A percentile compares a stretch with the other conserved stretches of the same genome.
Evolutionary conservation across 2,888 invertebrate genomes (phyloP).

Genomic region (Pomacea canaliculata): DNA sequence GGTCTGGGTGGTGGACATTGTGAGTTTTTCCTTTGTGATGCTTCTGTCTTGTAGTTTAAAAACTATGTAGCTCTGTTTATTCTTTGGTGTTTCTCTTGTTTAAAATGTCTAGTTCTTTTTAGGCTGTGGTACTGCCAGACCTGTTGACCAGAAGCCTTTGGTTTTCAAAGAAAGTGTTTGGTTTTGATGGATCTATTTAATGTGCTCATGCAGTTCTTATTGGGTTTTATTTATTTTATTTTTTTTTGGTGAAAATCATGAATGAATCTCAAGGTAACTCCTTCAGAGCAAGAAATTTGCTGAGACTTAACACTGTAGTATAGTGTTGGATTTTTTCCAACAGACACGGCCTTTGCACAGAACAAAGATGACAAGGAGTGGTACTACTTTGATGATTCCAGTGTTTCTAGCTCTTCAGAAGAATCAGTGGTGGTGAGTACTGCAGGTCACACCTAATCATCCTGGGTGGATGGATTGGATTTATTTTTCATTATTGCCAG

Average conservation of each 20-base stretch:
- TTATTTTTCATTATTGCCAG: too few relatives aligned
- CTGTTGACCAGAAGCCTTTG: too few relatives aligned
- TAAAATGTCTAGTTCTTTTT: too few relatives aligned
- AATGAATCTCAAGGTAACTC: too few relatives aligned
- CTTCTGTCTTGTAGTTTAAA: not conserved
- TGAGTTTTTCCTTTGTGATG: conserved; percentile 47
- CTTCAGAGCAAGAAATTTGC: too few relatives aligned
- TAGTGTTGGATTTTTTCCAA: conserved; percentile 23
- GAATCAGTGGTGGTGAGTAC: conserved; percentile 70
- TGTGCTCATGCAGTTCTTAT: too few relatives aligned
- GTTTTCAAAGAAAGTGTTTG: too few relatives aligned
- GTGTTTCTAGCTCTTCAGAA: conserved; percentile 68
- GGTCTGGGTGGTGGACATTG: conserved; percentile 70
- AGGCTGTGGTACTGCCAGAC: not conserved
- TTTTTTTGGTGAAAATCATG: too few relatives aligned
- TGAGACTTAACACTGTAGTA: too few relatives aligned
- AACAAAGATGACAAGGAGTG: conserved; percentile 71
- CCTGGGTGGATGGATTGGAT: too few relatives aligned
- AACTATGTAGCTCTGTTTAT: not conserved
- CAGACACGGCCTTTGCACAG: conserved; percentile 73
- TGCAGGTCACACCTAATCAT: not conserved
- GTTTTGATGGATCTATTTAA: too few relatives aligned
- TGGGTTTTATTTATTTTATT: too few relatives aligned
- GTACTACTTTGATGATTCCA: conserved; percentile 74
- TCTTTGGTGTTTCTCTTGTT: not conserved